phyloP scores from a whole-genome alignment of 2,113 vertebrate genomes.

The Oncorhynchus kisutch region DNA sequence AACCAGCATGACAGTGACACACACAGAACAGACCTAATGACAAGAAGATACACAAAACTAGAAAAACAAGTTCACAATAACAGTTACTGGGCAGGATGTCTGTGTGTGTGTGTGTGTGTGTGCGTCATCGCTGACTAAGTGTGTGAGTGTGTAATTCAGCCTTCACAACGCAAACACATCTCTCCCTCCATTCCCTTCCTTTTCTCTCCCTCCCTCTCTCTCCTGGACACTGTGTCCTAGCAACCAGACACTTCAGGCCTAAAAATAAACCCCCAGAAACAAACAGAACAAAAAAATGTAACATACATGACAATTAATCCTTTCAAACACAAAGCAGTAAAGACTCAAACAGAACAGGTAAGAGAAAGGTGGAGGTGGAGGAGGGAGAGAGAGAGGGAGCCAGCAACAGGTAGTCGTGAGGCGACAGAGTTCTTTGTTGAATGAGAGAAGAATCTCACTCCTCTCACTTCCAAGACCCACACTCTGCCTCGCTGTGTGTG shows the following conservation, averaged over 20 bases:
- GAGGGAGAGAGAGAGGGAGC: conserved; percentile 39
- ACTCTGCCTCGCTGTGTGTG: conserved; percentile 4
- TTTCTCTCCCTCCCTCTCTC: conserved; percentile 43
- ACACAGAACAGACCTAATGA: conserved; percentile 27
- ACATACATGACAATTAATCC: conserved; percentile 78
- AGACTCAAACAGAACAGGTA: conserved; percentile 70
- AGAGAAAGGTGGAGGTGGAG: conserved; percentile 20
- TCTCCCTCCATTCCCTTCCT: conserved; percentile 47
- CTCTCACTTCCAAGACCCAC: conserved; percentile 10
- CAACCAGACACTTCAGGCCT: conserved; percentile 81
- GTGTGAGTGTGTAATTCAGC: conserved; percentile 76
- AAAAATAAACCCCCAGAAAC: conserved; percentile 79
- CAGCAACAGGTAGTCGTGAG: conserved; percentile 77
- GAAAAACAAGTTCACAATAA: conserved; percentile 65
- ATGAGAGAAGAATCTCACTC: conserved; percentile 12
- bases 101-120: conserved; percentile 36
- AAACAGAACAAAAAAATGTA: conserved; percentile 78
- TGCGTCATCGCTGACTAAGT: conserved; percentile 78
- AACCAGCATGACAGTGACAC: conserved; percentile 1
- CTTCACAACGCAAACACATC: conserved; percentile 78
- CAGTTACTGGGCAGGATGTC: conserved; percentile 26
- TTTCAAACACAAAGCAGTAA: conserved; percentile 69
- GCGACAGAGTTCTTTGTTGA: conserved; percentile 55
- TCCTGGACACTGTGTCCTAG: conserved; percentile 73
- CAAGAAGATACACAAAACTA: conserved; percentile 48